Evolutionary conservation across 2,797 vertebrate species (phyloP).

Genomic region (Hoplostethus atlanticus): DNA sequence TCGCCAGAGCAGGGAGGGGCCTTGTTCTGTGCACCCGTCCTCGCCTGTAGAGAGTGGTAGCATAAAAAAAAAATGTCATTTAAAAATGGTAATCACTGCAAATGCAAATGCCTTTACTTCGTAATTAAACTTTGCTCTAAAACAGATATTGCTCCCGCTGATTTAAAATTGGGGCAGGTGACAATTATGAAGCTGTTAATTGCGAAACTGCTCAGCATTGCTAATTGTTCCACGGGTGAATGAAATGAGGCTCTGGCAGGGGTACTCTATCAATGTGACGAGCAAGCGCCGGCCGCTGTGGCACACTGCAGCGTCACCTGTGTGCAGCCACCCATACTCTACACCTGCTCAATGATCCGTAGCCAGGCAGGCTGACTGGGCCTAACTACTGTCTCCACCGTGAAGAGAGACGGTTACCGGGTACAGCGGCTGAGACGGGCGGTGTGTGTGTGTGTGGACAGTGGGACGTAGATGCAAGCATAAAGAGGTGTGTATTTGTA

Average conservation of each 20-base stretch:
- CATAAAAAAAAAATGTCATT: conserved; percentile 67
- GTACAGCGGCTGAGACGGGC: not conserved
- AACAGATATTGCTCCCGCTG: conserved; percentile 84
- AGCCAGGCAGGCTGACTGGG: conserved; percentile 31
- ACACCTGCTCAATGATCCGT: conserved; percentile 43
- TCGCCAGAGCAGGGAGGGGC: conserved; percentile 22
- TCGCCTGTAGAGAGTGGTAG: conserved; percentile 41
- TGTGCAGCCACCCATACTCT: conserved; percentile 36
- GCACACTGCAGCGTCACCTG: conserved; percentile 71
- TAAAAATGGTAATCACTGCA: conserved; percentile 81
- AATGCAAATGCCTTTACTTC: conserved; percentile 82
- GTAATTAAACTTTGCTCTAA: conserved; percentile 87
- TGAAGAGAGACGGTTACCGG: not conserved
- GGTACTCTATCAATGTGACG: conserved; percentile 79
- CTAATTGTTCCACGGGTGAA: conserved; percentile 85
- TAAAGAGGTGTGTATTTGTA: not conserved
- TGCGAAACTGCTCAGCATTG: conserved; percentile 87
- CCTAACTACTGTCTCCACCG: conserved; percentile 3
- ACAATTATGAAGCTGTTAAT: conserved; percentile 87
- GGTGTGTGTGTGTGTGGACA: not conserved
- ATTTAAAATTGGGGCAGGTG: conserved; percentile 86
- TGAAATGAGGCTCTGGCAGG: conserved; percentile 80
- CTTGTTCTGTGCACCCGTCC: conserved; percentile 31
- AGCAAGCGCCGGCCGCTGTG: conserved; percentile 55
- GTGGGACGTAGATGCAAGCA: conserved; percentile 13